Evolutionary conservation across 2,113 vertebrate species (phyloP).

Genomic region (Monopterus albus): DNA sequence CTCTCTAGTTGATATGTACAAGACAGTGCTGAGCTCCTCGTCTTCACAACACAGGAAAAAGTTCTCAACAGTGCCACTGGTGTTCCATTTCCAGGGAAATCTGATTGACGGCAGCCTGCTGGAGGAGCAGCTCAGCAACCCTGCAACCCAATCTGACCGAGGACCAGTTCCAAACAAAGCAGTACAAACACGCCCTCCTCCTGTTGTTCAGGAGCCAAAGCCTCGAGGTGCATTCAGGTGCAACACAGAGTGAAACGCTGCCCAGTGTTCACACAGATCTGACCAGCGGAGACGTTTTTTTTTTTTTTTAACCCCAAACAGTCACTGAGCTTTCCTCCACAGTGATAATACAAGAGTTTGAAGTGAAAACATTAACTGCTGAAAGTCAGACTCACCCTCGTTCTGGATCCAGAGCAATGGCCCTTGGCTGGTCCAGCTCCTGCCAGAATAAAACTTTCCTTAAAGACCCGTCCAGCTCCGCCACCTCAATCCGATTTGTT

Average conservation of each 20-base stretch:
- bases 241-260: background rate
- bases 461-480: conserved; percentile 91
- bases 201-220: background rate
- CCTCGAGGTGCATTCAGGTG: background rate
- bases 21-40: conserved; percentile 38
- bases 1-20: conserved; percentile 26
- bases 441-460: conserved; percentile 98
- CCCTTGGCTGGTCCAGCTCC: conserved; percentile 96
- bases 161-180: conserved; percentile 16
- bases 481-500: conserved; percentile 95
- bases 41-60: conserved; percentile 6
- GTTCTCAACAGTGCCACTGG: conserved; percentile 13
- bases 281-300: background rate
- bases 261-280: no score
- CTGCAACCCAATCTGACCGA: conserved; percentile 46
- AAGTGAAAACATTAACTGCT: background rate
- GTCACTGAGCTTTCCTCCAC: no score
- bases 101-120: background rate
- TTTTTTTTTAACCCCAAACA: background rate
- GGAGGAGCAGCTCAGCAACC: no score
- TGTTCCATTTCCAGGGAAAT: conserved; percentile 24
- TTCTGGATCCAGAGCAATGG: conserved; percentile 93
- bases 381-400: conserved; percentile 87
- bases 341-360: background rate
- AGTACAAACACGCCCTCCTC: background rate